Base-by-base conservation (phyloP, 2,888 invertebrate genomes). In the Ypsolopha scabrella region DNA sequence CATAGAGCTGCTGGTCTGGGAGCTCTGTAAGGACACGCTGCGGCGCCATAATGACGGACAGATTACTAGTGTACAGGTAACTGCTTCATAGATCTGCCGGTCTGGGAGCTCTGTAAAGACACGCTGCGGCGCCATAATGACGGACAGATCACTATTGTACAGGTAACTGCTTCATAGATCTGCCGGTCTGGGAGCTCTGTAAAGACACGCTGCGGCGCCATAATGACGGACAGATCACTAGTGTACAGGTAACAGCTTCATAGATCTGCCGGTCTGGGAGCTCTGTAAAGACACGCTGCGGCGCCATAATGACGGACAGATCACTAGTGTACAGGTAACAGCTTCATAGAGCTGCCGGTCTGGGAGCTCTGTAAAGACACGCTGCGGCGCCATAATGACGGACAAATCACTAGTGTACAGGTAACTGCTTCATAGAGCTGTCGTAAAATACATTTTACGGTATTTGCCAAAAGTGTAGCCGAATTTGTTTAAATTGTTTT, bases 211-310 rank as follows among this genome's bases (percentile, higher is more conserved):
- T 85, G 8, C 64, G 59, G 48, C 60, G 68, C 0, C 62, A 72
- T 9, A 77, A 74, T 35, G 63, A 74, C 9, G 82, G 78, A 7
- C 54, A 79, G 36, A 76, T 86, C 4, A 73, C 59, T 33, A 72
- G 71, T 37, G 64, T 86, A 35, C 76, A 87, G 70, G n/a, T 43
- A 13, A 11, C 82, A 95, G 97, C 14, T 89, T 97, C 51, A 93
- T 99, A 53, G 98, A 99, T 78, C 94, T 98, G 82, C 98, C 99
- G 0, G 72, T 98, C 3, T 98, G 99, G 96, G 99, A 99, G 76
- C 90, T 90, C 63, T 87, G 98, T 50, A 99, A 98, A 86, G 66
- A 80, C 0, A 44, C 58, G 0, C 54, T 85, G 8, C 64, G 59
- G 48, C 60, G 68, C 0, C 62, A 72, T 9, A 77, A 74, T 35